Percentiles rank a stretch among this genome's conserved stretches.
Evolutionary conservation across 2,797 vertebrate species (phyloP).

Genomic region (Anguilla marmorata): DNA sequence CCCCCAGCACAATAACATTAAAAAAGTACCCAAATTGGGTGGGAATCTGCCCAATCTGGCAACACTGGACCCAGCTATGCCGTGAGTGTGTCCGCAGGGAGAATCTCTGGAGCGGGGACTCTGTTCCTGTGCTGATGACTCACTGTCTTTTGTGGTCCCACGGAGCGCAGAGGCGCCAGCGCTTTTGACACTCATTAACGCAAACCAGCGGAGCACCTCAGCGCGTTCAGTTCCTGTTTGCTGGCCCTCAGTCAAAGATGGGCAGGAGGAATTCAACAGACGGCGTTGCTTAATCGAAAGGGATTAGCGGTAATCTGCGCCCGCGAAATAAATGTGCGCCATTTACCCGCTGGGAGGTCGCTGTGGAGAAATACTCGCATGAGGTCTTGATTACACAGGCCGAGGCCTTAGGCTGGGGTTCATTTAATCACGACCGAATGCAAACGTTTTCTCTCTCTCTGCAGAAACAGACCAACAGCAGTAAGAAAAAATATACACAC

Average conservation of each 20-base stretch:
- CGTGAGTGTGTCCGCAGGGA: neutral
- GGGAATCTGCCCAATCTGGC: no score
- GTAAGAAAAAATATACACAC: neutral
- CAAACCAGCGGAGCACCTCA: neutral
- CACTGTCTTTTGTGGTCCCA: neutral
- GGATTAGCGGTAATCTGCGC: slow-evolving; percentile 4
- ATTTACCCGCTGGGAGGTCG: slow-evolving; percentile 1
- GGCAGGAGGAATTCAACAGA: slow-evolving; percentile 1
- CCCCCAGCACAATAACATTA: no score
- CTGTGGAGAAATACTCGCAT: neutral
- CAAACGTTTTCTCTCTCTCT: neutral
- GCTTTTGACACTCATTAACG: slow-evolving; percentile 13
- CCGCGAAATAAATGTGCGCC: neutral
- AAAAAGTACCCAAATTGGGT: no score
- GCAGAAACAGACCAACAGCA: neutral
- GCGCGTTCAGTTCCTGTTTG: neutral
- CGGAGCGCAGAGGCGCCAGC: neutral
- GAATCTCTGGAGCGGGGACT: neutral
- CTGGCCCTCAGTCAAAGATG: slow-evolving; percentile 19
- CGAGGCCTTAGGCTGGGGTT: neutral
- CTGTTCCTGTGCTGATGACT: neutral
- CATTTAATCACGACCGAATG: neutral
- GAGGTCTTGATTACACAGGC: slow-evolving; percentile 2
- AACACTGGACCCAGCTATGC: neutral
- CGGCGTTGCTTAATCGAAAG: neutral